These are phyloP conservation scores for Chamaetylas fuelleborni DNA, from an alignment of 2,113 vertebrate species.

Conservation along the genomic window DNA sequence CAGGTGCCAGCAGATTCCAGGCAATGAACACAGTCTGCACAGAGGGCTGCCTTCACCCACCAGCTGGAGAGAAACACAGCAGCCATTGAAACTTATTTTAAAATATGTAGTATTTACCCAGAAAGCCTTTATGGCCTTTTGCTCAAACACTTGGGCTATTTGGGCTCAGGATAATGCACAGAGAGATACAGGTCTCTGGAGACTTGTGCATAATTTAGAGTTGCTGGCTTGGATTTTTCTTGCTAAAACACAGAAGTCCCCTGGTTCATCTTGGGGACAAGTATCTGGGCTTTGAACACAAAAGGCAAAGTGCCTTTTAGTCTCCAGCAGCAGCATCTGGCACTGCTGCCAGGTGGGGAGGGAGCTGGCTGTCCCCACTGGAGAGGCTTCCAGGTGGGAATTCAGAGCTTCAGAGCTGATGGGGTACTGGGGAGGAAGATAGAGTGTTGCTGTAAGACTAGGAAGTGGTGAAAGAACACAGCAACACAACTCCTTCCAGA, in stretches of 20 bases:
- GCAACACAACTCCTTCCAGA: no score
- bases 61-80: slow-evolving; percentile 31
- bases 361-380: not conserved
- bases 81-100: slow-evolving; percentile 8
- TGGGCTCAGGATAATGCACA: not conserved
- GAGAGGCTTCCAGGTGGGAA: not conserved
- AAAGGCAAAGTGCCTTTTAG: not conserved
- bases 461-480: no score
- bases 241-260: not conserved
- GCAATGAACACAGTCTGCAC: not conserved
- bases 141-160: not conserved
- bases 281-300: not conserved
- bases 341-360: not conserved
- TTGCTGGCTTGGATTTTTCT: not conserved
- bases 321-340: not conserved
- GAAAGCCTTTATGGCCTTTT: not conserved
- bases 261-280: not conserved
- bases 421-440: not conserved
- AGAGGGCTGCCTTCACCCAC: slow-evolving; percentile 11
- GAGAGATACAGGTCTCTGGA: not conserved
- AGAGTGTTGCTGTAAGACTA: not conserved
- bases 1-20: slow-evolving; percentile 24
- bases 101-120: slow-evolving; percentile 13
- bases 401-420: not conserved
- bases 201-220: not conserved